These are phyloP conservation scores for Pristionchus arcanus DNA, from an alignment of 2,888 invertebrate species.

Conservation along the genomic window DNA sequence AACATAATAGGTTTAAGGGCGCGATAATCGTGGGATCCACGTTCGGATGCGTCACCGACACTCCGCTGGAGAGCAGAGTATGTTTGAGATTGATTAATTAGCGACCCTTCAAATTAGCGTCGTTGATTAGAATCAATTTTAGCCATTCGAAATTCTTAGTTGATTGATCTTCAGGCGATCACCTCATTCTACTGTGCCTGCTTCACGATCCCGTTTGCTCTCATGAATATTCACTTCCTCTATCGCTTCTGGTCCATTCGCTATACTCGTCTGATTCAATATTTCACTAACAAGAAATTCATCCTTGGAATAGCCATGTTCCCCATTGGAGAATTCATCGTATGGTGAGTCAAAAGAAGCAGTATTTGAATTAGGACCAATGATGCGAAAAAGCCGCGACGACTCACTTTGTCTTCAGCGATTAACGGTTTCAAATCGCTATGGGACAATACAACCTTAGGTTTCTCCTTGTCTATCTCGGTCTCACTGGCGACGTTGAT, in stretches of 20 bases:
- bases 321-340: not conserved
- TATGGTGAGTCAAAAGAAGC: not conserved
- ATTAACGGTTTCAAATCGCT: not conserved
- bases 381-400: no score
- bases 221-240: not conserved
- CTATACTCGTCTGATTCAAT: not conserved
- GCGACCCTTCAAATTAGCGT: not conserved
- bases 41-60: not conserved
- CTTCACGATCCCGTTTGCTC: not conserved
- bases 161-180: not conserved
- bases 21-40: constrained; percentile 3
- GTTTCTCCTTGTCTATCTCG: not conserved
- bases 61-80: not conserved
- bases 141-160: no score
- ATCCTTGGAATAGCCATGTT: not conserved
- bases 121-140: no score
- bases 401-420: not conserved
- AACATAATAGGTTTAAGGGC: not conserved
- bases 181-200: not conserved
- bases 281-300: not conserved
- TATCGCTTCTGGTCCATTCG: not conserved
- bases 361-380: not conserved
- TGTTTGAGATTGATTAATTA: not conserved
- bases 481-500: not conserved
- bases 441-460: not conserved